Conservation (phyloP, 2,888 invertebrate species). For the Pimpla rufipes region DNA sequence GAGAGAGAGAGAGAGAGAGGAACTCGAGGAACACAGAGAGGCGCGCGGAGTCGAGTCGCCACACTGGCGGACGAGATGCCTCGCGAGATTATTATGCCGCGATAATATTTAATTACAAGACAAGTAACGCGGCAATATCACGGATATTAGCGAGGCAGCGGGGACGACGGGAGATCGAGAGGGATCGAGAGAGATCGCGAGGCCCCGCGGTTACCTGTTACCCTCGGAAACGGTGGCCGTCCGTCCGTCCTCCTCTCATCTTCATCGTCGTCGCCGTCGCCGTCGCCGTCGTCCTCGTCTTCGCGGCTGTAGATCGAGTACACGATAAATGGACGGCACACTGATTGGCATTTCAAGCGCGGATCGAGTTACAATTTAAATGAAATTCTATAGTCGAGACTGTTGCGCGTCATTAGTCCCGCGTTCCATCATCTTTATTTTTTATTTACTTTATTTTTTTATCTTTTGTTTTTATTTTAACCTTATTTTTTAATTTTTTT, state of each 20-base stretch:
- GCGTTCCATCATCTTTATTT: not conserved
- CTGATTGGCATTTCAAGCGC: slow-evolving; percentile 13
- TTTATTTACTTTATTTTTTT: too few species aligned
- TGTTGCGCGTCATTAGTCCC: not conserved
- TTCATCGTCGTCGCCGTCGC: slow-evolving; percentile 14
- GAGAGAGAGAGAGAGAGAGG: slow-evolving; percentile 35
- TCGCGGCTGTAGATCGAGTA: slow-evolving; percentile 10
- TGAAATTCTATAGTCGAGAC: not conserved
- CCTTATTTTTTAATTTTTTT: too few species aligned
- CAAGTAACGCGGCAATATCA: slow-evolving; percentile 62
- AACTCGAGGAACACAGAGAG: too few species aligned
- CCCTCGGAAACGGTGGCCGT: slow-evolving; percentile 26
- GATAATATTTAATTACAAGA: slow-evolving; percentile 67
- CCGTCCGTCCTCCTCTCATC: slow-evolving; percentile 19
- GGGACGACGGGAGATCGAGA: not conserved
- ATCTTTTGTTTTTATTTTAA: too few species aligned
- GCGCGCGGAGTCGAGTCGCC: slow-evolving; percentile 51
- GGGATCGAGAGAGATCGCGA: slow-evolving; percentile 2
- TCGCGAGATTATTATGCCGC: slow-evolving; percentile 59
- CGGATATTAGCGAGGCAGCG: slow-evolving; percentile 50
- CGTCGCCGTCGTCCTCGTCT: not conserved
- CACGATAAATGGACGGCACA: not conserved
- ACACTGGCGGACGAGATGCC: slow-evolving; percentile 51
- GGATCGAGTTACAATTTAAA: slow-evolving; percentile 26
- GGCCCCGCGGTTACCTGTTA: not conserved